Conservation (phyloP, 2,888 invertebrate genomes). For the Andricus quercusramuli region DNA sequence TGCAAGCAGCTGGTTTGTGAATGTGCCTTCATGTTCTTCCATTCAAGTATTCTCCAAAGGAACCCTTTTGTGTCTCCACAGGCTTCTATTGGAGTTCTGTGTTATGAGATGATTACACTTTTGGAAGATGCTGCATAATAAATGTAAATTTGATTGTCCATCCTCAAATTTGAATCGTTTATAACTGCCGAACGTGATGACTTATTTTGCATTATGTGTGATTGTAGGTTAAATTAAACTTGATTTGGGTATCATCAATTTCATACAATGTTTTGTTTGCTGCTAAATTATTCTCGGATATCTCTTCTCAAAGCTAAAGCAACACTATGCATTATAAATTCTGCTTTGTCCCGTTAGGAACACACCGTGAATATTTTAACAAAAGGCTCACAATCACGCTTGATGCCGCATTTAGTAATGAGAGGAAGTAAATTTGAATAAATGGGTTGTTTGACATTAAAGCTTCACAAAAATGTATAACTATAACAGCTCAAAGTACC, state of each 20-base stretch:
- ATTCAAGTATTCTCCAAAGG: no score
- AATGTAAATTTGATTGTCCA: not conserved
- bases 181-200: no score
- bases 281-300: not conserved
- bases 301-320: constrained; percentile 21
- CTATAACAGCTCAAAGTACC: no score
- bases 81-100: no score
- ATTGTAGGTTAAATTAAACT: not conserved
- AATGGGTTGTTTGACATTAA: not conserved
- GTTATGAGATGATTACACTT: no score
- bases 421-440: constrained; percentile 30
- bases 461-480: not conserved
- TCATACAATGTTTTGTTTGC: not conserved
- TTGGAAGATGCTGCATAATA: not conserved
- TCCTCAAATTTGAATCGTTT: not conserved
- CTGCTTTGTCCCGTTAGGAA: constrained; percentile 33
- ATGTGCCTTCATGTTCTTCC: no score
- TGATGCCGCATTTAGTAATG: constrained; percentile 15
- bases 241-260: not conserved
- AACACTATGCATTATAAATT: constrained; percentile 17
- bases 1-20: no score
- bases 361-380: constrained; percentile 40
- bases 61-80: no score
- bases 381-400: constrained; percentile 30
- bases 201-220: not conserved